phyloP scores from a whole-genome alignment of 1,140 invertebrate species.

The Atopsyche davidsoni region DNA sequence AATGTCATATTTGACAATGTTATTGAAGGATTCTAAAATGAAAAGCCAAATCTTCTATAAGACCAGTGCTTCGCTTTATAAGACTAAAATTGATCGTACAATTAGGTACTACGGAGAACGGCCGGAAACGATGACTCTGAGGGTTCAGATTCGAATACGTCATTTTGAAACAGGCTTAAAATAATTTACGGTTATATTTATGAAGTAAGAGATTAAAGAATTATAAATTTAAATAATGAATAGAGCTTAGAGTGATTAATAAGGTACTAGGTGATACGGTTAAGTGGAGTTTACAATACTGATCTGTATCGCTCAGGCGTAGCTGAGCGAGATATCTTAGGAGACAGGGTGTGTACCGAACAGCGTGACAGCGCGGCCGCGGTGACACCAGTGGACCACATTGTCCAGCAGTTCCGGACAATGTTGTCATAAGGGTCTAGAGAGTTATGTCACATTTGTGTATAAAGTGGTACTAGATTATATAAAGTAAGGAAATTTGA shows the following conservation, averaged over 20 bases:
- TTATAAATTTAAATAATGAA: slow-evolving; percentile 24
- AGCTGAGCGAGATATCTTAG: slow-evolving; percentile 28
- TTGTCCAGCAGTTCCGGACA: too few species aligned
- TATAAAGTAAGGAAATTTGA: slow-evolving; percentile 1
- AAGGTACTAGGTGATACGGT: slow-evolving; percentile 23
- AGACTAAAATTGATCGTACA: slow-evolving; percentile 8
- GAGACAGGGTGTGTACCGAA: slow-evolving; percentile 29
- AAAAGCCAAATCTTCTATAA: too few species aligned
- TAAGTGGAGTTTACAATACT: slow-evolving; percentile 26
- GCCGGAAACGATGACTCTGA: too few species aligned
- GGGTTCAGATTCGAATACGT: too few species aligned
- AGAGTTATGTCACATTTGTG: slow-evolving; percentile 4
- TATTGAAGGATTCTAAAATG: too few species aligned
- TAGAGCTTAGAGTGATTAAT: slow-evolving; percentile 29
- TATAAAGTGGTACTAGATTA: slow-evolving; percentile 24
- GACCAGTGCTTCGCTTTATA: slow-evolving; percentile 8
- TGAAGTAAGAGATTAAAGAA: slow-evolving; percentile 12
- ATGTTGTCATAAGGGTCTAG: background rate
- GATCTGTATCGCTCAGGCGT: slow-evolving; percentile 24
- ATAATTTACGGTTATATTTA: slow-evolving; percentile 12
- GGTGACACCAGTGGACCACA: too few species aligned
- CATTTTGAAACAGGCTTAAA: too few species aligned
- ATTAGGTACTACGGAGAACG: too few species aligned
- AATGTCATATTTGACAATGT: too few species aligned
- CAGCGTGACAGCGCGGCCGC: too few species aligned